phyloP scores from a whole-genome alignment of 1,140 invertebrate genomes.

The Limonius californicus region DNA sequence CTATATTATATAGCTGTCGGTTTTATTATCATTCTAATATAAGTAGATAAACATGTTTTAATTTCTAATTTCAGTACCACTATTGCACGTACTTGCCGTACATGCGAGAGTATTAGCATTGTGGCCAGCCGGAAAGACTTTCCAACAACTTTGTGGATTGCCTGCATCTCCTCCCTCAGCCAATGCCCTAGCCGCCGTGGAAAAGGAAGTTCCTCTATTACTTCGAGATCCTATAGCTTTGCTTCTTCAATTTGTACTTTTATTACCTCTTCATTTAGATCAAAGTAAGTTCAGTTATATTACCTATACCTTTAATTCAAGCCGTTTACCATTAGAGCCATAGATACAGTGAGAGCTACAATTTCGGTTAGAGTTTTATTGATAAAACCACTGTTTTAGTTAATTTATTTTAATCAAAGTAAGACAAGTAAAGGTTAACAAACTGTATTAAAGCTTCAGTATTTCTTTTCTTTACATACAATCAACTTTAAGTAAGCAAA shows the following conservation, averaged over 20 bases:
- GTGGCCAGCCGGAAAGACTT: slow-evolving; percentile 63
- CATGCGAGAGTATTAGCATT: slow-evolving; percentile 65
- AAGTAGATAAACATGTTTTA: no score
- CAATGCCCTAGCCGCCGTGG: slow-evolving; percentile 48
- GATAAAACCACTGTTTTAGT: no score
- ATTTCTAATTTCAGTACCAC: slow-evolving; percentile 61
- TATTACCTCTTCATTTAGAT: slow-evolving; percentile 81
- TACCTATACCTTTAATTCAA: no score
- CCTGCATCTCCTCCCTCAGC: slow-evolving; percentile 37
- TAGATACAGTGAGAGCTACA: no score
- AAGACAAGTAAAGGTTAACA: no score
- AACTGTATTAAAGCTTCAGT: no score
- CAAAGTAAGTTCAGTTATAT: slow-evolving; percentile 80
- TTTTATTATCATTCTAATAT: no score
- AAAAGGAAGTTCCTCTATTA: slow-evolving; percentile 75
- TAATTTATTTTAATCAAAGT: no score
- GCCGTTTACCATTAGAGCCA: no score
- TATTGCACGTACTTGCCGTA: slow-evolving; percentile 82
- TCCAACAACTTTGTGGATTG: slow-evolving; percentile 59
- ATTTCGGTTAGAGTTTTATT: no score
- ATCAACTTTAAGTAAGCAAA: no score
- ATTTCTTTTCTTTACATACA: background rate
- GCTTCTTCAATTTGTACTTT: slow-evolving; percentile 80
- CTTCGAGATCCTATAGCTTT: slow-evolving; percentile 79
- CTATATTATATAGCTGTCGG: background rate